These are phyloP conservation scores for Orthonyx spaldingii DNA, from an alignment of 2,113 vertebrate genomes.

Conservation along the genomic window DNA sequence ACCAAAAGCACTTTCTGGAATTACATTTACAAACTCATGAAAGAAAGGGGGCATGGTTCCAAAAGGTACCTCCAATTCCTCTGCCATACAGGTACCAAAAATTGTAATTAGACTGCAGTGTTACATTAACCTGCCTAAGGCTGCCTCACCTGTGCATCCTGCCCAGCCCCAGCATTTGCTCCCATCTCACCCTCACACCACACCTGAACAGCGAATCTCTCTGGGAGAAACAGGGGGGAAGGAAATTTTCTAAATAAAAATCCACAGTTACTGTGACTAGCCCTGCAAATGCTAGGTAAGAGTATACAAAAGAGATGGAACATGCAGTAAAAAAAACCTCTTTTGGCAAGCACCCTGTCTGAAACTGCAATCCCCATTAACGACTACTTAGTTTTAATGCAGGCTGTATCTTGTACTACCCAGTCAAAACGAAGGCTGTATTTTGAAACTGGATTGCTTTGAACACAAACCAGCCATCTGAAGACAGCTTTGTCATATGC, in stretches of 20 bases:
- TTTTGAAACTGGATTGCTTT: neutral
- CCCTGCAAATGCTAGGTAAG: neutral
- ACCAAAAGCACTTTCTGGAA: neutral
- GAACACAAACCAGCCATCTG: neutral
- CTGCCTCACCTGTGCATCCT: neutral
- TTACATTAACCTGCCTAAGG: neutral
- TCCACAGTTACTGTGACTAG: neutral
- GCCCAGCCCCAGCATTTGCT: neutral
- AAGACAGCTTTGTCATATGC: neutral
- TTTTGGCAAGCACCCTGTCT: neutral
- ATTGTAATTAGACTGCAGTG: neutral
- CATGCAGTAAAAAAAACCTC: neutral
- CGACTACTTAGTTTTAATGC: fast-evolving
- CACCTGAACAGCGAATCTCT: neutral
- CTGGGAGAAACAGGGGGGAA: neutral
- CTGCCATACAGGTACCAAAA: neutral
- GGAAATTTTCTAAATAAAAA: neutral
- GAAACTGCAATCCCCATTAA: neutral
- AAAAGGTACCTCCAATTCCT: neutral
- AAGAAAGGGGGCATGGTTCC: neutral
- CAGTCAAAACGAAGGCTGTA: neutral
- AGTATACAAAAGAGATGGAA: neutral
- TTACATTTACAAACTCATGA: neutral
- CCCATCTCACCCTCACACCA: neutral
- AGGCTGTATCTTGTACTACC: neutral